A percentile compares a stretch with the other conserved stretches of the same genome.
Conservation (phyloP, 2,113 vertebrate species). For the Hydropotes inermis region DNA sequence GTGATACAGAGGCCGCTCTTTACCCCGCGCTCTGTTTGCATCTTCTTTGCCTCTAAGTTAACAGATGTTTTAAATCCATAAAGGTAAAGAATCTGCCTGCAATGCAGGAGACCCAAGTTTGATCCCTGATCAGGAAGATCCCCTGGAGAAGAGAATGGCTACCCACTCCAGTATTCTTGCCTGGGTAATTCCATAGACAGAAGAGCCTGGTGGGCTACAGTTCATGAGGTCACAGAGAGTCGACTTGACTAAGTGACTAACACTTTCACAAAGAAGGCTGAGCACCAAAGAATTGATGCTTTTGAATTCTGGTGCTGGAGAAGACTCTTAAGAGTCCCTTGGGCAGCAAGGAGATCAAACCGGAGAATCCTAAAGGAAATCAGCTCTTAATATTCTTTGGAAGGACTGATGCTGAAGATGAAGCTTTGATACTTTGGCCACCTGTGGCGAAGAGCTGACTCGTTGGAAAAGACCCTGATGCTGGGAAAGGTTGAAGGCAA, state of each 20-base stretch:
- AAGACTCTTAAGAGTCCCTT: neutral
- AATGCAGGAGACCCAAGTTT: neutral
- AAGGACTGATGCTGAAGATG: neutral
- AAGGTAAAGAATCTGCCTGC: neutral
- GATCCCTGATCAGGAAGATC: neutral
- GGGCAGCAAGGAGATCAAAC: neutral
- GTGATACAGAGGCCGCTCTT: neutral
- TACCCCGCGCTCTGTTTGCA: neutral
- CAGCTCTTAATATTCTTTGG: neutral
- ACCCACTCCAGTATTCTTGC: neutral
- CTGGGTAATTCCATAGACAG: neutral
- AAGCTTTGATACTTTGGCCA: neutral
- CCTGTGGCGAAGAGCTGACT: neutral
- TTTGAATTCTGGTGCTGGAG: neutral
- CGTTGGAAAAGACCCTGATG: neutral
- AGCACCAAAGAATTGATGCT: neutral
- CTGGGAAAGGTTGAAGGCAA: neutral
- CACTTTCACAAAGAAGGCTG: neutral
- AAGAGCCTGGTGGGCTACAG: neutral
- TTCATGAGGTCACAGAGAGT: too few species aligned
- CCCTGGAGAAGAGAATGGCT: neutral
- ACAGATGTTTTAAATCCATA: neutral
- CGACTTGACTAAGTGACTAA: neutral
- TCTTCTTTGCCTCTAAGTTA: neutral
- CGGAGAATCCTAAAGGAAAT: neutral